Evolutionary conservation across 1,140 invertebrate genomes (phyloP).

Genomic region (Calliopsis andreniformis): DNA sequence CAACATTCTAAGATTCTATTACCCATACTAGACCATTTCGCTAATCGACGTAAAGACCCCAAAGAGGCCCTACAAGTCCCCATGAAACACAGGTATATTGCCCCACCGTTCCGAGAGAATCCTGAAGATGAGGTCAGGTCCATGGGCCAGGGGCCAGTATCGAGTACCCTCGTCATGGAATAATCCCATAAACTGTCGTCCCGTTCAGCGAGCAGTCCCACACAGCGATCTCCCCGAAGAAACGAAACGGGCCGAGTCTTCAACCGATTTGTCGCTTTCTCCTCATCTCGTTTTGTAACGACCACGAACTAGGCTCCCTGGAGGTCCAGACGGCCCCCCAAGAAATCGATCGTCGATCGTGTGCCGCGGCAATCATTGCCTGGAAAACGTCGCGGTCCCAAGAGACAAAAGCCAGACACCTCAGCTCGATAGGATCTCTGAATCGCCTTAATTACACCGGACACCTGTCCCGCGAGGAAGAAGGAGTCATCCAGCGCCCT

Average conservation of each 20-base stretch:
- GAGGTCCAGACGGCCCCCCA: background rate
- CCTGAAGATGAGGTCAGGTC: constrained; percentile 57
- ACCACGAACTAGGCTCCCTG: background rate
- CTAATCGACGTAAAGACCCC: constrained; percentile 37
- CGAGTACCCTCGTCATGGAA: constrained; percentile 45
- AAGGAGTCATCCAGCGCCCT: background rate
- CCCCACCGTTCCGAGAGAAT: constrained; percentile 17
- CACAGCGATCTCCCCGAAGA: constrained; percentile 28
- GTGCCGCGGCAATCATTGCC: background rate
- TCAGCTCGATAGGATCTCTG: constrained; percentile 1
- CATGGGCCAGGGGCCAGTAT: constrained; percentile 26
- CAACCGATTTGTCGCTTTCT: constrained; percentile 57
- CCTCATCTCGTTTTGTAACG: constrained; percentile 20
- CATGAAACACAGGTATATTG: constrained; percentile 52
- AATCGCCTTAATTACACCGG: constrained; percentile 48
- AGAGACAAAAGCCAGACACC: background rate
- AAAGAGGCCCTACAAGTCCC: too few species aligned
- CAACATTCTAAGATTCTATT: background rate
- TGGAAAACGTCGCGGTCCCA: background rate
- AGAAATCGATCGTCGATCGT: background rate
- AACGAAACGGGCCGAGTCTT: background rate
- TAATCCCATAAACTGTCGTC: constrained; percentile 44
- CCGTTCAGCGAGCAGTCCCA: background rate
- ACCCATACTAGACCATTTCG: constrained; percentile 21
- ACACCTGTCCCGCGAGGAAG: constrained; percentile 46